A percentile compares a stretch with the other conserved stretches of the same genome.
Conservation (phyloP, 2,888 invertebrate species). For the Malthinus seriepunctatus region DNA sequence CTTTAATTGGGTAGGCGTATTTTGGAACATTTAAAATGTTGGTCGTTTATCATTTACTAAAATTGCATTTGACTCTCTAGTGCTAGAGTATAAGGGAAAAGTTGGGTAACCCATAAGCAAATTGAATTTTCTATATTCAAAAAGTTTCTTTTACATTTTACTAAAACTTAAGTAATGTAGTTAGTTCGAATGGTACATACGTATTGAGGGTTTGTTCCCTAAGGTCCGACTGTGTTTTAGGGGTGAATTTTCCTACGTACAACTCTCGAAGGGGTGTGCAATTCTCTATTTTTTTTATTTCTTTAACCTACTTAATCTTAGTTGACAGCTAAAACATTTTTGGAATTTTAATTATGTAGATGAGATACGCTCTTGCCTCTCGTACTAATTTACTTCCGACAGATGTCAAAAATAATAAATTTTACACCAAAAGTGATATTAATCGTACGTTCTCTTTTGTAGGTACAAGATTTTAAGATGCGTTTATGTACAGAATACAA, state of each 20-base stretch:
- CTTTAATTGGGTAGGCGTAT: slow-evolving; percentile 14
- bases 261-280: neutral
- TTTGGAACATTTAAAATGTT: slow-evolving; percentile 5
- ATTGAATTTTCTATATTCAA: no score
- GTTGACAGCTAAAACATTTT: slow-evolving; percentile 16
- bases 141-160: neutral
- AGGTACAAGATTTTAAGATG: no score
- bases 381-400: no score
- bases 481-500: no score
- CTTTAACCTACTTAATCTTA: slow-evolving; percentile 10
- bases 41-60: slow-evolving; percentile 5
- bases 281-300: slow-evolving; percentile 1
- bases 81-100: no score
- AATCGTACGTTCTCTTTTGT: no score
- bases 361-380: no score
- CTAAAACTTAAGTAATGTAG: neutral
- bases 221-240: neutral
- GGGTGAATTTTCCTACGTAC: neutral
- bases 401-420: no score
- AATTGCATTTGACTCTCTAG: slow-evolving; percentile 5
- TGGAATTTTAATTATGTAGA: neutral
- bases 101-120: no score
- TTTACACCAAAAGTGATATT: no score
- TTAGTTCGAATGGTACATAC: slow-evolving; percentile 3
- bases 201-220: slow-evolving; percentile 1